phyloP scores from a whole-genome alignment of 2,113 vertebrate species.

The Raja brachyura region DNA sequence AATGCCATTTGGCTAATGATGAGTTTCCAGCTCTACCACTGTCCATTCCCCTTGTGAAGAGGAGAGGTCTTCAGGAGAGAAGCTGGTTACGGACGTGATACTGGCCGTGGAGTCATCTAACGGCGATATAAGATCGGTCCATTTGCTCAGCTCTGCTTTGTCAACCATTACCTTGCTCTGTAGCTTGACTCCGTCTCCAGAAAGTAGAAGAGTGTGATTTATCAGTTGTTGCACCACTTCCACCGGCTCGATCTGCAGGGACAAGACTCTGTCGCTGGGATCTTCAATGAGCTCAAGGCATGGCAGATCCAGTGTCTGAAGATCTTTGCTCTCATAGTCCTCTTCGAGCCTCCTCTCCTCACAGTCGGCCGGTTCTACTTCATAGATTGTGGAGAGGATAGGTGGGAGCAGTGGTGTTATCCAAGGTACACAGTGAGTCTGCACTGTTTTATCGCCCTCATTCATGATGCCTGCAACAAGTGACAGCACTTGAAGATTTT shows the following conservation, averaged over 20 bases:
- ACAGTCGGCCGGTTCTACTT: conserved; percentile 47
- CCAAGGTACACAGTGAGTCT: neutral
- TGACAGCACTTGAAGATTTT: conserved; percentile 29
- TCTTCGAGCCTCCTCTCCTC: conserved; percentile 38
- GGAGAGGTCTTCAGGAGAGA: conserved; percentile 73
- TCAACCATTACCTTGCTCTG: conserved; percentile 62
- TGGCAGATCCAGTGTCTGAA: conserved; percentile 13
- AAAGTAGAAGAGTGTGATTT: conserved; percentile 70
- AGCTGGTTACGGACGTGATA: conserved; percentile 81
- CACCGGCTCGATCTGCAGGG: conserved; percentile 62
- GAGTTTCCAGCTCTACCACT: conserved; percentile 82
- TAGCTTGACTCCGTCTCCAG: conserved; percentile 55
- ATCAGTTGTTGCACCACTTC: conserved; percentile 80
- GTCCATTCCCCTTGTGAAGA: conserved; percentile 80
- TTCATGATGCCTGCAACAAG: conserved; percentile 21
- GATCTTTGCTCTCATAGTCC: conserved; percentile 29
- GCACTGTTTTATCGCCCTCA: neutral
- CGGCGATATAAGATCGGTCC: conserved; percentile 74
- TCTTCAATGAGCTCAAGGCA: conserved; percentile 21
- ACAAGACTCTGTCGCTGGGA: conserved; percentile 45
- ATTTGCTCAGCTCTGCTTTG: conserved; percentile 73
- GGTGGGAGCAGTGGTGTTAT: neutral
- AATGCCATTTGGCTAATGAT: conserved; percentile 59
- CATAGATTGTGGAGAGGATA: conserved; percentile 55
- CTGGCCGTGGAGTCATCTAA: conserved; percentile 78